Evolutionary conservation across 2,888 invertebrate genomes (phyloP).

Genomic region (Heliconius charithonia): DNA sequence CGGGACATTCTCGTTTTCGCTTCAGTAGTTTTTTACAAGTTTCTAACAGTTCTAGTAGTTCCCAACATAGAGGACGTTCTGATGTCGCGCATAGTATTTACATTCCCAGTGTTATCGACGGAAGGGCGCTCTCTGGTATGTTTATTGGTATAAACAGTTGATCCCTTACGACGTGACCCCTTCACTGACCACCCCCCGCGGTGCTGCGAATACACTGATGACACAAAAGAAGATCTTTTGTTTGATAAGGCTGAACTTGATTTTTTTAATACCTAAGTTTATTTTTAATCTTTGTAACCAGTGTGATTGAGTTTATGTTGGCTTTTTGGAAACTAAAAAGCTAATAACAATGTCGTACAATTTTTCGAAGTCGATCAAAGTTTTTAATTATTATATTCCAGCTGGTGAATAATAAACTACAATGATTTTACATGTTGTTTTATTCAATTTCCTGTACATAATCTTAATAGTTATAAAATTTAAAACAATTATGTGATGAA

Average conservation of each 20-base stretch:
- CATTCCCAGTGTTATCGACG: conserved; percentile 79
- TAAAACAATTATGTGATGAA: not conserved
- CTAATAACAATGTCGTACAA: conserved; percentile 71
- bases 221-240: conserved; percentile 79
- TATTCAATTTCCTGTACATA: conserved; percentile 50
- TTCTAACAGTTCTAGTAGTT: conserved; percentile 62
- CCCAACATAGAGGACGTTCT: conserved; percentile 59
- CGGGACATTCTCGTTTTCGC: conserved; percentile 57
- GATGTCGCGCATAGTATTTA: conserved; percentile 64
- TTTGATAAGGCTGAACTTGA: conserved; percentile 82
- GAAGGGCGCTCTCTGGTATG: conserved; percentile 78
- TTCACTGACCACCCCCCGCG: conserved; percentile 65
- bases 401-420: conserved; percentile 79
- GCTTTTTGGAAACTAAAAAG: conserved; percentile 69
- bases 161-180: conserved; percentile 70
- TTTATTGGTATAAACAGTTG: conserved; percentile 61
- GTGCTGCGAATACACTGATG: conserved; percentile 71
- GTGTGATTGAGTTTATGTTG: conserved; percentile 70
- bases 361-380: conserved; percentile 79
- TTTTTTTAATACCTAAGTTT: conserved; percentile 79
- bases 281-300: conserved; percentile 78
- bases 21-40: conserved; percentile 71
- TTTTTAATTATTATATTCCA: conserved; percentile 78
- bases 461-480: not conserved
- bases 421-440: conserved; percentile 71